These are phyloP conservation scores for Halyomorpha halys DNA, from an alignment of 1,140 invertebrate species.

Conservation along the genomic window DNA sequence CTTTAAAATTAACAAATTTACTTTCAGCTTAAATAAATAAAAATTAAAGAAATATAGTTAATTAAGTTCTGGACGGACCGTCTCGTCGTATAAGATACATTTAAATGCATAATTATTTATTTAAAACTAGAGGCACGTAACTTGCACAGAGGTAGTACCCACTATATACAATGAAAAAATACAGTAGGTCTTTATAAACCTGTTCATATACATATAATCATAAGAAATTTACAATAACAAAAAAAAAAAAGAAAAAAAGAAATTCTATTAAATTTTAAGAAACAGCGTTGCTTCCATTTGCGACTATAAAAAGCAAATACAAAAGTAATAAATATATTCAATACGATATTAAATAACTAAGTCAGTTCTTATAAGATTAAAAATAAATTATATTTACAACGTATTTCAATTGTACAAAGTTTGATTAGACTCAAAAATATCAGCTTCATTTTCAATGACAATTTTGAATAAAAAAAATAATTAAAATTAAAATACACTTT, in stretches of 20 bases:
- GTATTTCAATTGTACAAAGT: conserved; percentile 15
- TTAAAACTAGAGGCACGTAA: conserved; percentile 20
- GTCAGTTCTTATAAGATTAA: conserved; percentile 21
- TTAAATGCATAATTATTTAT: conserved; percentile 19
- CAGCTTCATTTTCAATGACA: conserved; percentile 1
- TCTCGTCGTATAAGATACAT: conserved; percentile 15
- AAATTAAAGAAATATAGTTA: conserved; percentile 3
- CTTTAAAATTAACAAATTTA: too few relatives aligned
- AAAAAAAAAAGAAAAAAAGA: conserved; percentile 18
- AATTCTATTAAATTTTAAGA: conserved; percentile 13
- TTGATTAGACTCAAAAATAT: conserved; percentile 21
- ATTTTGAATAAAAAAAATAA: not conserved
- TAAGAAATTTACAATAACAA: conserved; percentile 9
- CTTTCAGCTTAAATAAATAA: too few relatives aligned
- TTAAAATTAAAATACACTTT: conserved; percentile 1
- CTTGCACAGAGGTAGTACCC: conserved; percentile 23
- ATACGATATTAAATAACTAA: conserved; percentile 16
- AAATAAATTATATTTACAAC: conserved; percentile 25
- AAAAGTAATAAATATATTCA: conserved; percentile 22
- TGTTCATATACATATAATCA: conserved; percentile 15
- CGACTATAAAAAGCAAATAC: conserved; percentile 21
- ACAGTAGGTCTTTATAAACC: conserved; percentile 13
- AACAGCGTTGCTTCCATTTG: conserved; percentile 8
- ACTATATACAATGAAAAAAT: conserved; percentile 23
- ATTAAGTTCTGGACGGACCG: conserved; percentile 23